Conservation (phyloP, 2,797 vertebrate genomes). For the Hemibagrus guttatus region DNA sequence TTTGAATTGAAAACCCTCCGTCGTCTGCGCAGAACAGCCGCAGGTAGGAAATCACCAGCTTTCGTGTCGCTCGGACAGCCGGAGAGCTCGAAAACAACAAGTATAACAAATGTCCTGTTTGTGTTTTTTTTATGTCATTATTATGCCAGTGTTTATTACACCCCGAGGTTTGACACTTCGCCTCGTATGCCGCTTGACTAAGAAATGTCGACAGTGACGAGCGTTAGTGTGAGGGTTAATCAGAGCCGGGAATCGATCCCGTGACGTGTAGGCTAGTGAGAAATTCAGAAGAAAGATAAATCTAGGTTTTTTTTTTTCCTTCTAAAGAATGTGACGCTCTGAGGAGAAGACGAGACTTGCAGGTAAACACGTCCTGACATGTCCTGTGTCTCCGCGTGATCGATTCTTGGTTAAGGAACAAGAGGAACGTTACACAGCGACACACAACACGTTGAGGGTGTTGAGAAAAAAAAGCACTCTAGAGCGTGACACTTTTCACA, state of each 20-base stretch:
- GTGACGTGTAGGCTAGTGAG: not conserved
- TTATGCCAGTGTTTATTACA: not conserved
- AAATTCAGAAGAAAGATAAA: not conserved
- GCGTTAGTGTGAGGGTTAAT: constrained; percentile 8
- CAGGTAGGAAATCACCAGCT: not conserved
- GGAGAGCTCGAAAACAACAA: not conserved
- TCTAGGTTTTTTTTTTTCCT: not conserved
- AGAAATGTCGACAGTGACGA: constrained; percentile 2
- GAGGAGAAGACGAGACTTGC: constrained; percentile 5
- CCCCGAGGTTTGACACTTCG: constrained; percentile 6
- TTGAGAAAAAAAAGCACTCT: not conserved
- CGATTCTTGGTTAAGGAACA: not conserved
- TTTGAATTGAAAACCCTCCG: not conserved
- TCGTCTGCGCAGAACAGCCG: not conserved
- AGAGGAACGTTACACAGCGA: not conserved
- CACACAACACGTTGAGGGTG: not conserved
- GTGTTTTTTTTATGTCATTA: not conserved
- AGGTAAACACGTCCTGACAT: constrained; percentile 32
- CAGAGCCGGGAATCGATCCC: not conserved
- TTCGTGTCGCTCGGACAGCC: constrained; percentile 1
- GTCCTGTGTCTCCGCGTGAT: not conserved
- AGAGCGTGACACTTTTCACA: no score
- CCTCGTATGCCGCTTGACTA: constrained; percentile 16
- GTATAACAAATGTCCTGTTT: not conserved
- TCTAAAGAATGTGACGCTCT: not conserved